These are phyloP conservation scores for Archivesica marissinica DNA, from an alignment of 1,140 invertebrate genomes.

Conservation along the genomic window DNA sequence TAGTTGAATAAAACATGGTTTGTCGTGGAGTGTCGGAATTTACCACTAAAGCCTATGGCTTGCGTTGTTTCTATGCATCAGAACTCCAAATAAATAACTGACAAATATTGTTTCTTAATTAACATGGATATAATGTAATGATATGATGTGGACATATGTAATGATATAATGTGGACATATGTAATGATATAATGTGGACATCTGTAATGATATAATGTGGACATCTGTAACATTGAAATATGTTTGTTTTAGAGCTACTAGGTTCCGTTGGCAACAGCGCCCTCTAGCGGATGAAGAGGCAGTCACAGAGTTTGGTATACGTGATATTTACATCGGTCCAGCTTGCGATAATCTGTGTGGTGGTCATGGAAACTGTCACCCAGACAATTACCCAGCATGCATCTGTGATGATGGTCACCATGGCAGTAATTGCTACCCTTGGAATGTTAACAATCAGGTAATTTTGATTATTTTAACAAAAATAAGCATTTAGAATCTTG, in stretches of 20 bases:
- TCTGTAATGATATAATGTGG: no score
- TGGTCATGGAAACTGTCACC: constrained; percentile 83
- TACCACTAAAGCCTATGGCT: no score
- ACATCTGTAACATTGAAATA: background rate
- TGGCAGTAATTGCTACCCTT: constrained; percentile 71
- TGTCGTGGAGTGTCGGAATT: no score
- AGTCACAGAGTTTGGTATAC: constrained; percentile 81
- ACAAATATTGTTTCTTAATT: no score
- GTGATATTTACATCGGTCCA: constrained; percentile 84
- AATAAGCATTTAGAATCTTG: no score
- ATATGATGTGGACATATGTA: no score
- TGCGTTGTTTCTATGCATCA: no score
- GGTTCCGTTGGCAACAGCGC: constrained; percentile 79
- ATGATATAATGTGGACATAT: no score
- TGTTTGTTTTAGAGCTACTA: constrained; percentile 73
- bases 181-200: no score
- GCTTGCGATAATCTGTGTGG: constrained; percentile 83
- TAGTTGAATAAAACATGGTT: no score
- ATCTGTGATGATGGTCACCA: constrained; percentile 79
- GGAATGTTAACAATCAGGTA: constrained; percentile 66
- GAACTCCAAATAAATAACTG: no score
- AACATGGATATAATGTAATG: no score
- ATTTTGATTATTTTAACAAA: background rate
- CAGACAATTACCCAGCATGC: constrained; percentile 74
- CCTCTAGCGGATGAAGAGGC: constrained; percentile 55